Evolutionary conservation across 2,113 vertebrate species (phyloP).

Genomic region (Laterallus jamaicensis): DNA sequence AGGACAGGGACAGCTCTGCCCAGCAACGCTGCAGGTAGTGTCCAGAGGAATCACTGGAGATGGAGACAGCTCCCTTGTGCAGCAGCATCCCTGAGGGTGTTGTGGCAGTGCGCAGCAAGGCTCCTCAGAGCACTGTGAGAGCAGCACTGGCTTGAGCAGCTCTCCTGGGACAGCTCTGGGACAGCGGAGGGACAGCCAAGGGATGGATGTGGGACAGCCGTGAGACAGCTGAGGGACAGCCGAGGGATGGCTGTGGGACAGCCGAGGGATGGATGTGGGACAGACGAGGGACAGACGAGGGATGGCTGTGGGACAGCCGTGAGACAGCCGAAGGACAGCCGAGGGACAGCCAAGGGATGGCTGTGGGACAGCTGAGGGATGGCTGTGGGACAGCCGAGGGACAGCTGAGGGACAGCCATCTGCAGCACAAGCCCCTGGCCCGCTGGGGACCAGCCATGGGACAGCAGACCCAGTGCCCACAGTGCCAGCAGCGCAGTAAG

Average conservation of each 20-base stretch:
- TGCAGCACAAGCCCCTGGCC: neutral
- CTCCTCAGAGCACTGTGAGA: neutral
- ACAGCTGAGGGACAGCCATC: neutral
- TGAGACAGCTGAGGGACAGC: too few relatives aligned
- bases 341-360: neutral
- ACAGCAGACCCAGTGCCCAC: neutral
- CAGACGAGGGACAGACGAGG: neutral
- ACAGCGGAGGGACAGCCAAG: neutral
- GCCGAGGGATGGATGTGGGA: too few relatives aligned
- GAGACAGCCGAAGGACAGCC: too few relatives aligned
- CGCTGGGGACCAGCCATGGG: neutral
- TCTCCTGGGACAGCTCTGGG: too few relatives aligned
- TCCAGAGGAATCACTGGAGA: neutral
- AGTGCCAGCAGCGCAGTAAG: neutral
- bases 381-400: too few relatives aligned
- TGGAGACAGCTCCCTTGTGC: rapidly evolving
- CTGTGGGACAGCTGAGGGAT: too few relatives aligned
- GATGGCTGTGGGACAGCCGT: neutral
- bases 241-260: too few relatives aligned
- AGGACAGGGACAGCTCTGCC: neutral
- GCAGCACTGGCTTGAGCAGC: neutral
- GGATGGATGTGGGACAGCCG: neutral
- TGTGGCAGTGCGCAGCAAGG: neutral
- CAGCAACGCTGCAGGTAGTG: neutral
- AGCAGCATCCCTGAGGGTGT: neutral